These are phyloP conservation scores for Galeruca laticollis DNA, from an alignment of 2,888 invertebrate species.

Conservation along the genomic window DNA sequence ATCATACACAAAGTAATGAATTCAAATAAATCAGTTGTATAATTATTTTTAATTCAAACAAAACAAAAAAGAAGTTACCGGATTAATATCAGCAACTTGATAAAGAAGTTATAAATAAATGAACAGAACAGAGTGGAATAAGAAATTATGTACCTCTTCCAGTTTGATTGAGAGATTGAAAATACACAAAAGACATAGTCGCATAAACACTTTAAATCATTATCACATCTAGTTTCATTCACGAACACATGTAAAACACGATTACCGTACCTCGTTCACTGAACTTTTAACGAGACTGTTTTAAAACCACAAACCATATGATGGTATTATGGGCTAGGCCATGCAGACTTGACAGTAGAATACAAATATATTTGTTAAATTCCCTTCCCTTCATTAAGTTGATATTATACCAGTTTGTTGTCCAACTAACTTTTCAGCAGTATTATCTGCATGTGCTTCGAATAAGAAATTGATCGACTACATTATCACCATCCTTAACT, in stretches of 20 bases:
- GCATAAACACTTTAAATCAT: slow-evolving; percentile 25
- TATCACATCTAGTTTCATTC: slow-evolving; percentile 25
- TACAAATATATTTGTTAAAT: background rate
- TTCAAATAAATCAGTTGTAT: background rate
- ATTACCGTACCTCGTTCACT: slow-evolving; percentile 15
- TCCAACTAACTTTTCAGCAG: background rate
- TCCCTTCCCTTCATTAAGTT: background rate
- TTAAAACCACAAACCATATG: slow-evolving; percentile 8
- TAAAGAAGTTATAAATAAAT: background rate
- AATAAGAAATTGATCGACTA: background rate
- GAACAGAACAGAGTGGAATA: background rate
- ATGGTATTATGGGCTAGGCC: slow-evolving; percentile 9
- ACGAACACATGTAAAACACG: slow-evolving; percentile 26
- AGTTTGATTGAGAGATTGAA: slow-evolving; percentile 9
- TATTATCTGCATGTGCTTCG: background rate
- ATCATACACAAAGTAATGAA: background rate
- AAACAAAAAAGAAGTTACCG: background rate
- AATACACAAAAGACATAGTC: slow-evolving; percentile 31
- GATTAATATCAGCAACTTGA: background rate
- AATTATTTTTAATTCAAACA: background rate
- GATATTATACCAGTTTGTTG: background rate
- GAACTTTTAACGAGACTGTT: slow-evolving; percentile 16
- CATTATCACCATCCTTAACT: background rate
- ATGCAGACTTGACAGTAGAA: slow-evolving; percentile 5
- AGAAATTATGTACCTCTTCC: slow-evolving; percentile 20